Evolutionary conservation across 2,113 vertebrate genomes (phyloP).

Genomic region (Chaetorhynchus papuensis): DNA sequence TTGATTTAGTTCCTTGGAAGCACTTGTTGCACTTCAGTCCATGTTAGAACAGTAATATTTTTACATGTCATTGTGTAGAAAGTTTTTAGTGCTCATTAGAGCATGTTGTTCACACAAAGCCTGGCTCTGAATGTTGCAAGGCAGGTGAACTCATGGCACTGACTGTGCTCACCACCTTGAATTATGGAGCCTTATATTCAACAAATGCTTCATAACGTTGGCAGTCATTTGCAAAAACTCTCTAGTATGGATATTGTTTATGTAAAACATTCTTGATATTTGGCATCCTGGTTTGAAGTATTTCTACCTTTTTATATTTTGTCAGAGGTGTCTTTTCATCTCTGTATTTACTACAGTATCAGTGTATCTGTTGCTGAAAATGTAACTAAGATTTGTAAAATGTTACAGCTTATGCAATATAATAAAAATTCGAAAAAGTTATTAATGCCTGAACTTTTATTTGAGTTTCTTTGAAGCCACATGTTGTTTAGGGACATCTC

Average conservation of each 20-base stretch:
- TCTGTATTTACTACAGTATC: conserved; percentile 65
- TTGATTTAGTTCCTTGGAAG: conserved; percentile 23
- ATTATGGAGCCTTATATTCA: neutral
- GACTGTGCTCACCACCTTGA: neutral
- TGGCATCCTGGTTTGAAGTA: conserved; percentile 34
- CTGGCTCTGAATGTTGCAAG: neutral
- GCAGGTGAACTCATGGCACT: neutral
- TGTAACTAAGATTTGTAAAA: conserved; percentile 69
- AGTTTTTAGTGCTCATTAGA: conserved; percentile 10
- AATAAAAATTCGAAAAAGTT: conserved; percentile 63
- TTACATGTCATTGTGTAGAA: conserved; percentile 30
- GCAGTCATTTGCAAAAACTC: neutral
- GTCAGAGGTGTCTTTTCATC: conserved; percentile 57
- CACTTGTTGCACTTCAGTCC: conserved; percentile 55
- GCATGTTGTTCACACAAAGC: neutral
- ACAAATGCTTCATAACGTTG: conserved; percentile 2
- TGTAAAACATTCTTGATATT: conserved; percentile 27
- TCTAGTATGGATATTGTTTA: neutral
- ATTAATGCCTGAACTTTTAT: neutral
- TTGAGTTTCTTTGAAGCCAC: neutral
- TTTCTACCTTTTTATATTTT: conserved; percentile 72
- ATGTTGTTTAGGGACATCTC: neutral
- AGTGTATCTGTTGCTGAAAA: conserved; percentile 66
- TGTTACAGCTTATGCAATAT: conserved; percentile 65
- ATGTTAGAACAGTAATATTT: conserved; percentile 34